Conservation (phyloP, 2,797 vertebrate genomes). For the Sebastes paucispinis region DNA sequence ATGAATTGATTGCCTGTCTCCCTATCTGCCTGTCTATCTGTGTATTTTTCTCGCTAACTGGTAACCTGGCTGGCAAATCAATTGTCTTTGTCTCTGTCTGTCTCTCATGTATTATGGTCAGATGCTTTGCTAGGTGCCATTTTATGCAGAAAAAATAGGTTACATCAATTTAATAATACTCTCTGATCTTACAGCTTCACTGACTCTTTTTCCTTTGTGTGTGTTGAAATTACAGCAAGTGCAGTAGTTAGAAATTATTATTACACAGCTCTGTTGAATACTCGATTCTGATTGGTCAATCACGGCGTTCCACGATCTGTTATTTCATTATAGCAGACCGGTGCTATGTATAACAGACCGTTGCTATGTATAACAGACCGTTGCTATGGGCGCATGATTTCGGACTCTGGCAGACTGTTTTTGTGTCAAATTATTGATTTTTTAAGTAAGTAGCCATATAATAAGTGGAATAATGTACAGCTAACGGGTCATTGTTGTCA, state of each 20-base stretch:
- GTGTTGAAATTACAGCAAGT: not conserved
- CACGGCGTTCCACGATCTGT: too few relatives aligned
- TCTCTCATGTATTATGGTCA: not conserved
- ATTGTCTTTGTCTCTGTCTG: conserved; percentile 3
- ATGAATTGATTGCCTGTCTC: conserved; percentile 45
- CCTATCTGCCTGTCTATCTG: conserved; percentile 41
- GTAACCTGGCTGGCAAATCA: conserved; percentile 20
- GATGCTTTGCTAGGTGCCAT: not conserved
- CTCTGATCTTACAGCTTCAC: not conserved
- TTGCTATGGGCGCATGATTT: too few relatives aligned
- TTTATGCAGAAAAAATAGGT: not conserved
- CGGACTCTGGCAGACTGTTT: too few relatives aligned
- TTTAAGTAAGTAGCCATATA: too few relatives aligned
- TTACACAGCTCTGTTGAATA: too few relatives aligned
- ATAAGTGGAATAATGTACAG: too few relatives aligned
- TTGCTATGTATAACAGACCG: too few relatives aligned
- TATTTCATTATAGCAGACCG: too few relatives aligned
- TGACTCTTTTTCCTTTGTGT: not conserved
- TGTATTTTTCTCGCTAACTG: conserved; percentile 34
- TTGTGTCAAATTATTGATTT: too few relatives aligned
- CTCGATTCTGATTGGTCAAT: too few relatives aligned
- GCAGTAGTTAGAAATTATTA: not conserved
- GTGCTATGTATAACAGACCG: too few relatives aligned
- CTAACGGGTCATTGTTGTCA: too few relatives aligned
- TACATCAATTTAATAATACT: not conserved